Conservation (phyloP, 2,113 vertebrate species). For the Psilopsiagon aymara region DNA sequence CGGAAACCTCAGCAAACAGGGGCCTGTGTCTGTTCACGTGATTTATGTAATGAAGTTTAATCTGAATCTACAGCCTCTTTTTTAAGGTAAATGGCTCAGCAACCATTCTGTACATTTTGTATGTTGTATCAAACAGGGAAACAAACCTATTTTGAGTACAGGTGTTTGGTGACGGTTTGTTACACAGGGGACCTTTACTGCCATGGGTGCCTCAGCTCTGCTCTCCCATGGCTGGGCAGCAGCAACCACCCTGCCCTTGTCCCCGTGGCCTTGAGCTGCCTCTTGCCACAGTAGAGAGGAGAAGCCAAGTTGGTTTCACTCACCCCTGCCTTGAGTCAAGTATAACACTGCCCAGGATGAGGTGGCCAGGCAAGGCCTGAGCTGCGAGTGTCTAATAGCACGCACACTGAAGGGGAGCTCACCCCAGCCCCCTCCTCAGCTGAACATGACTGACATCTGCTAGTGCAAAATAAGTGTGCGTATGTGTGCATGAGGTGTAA, state of each 20-base stretch:
- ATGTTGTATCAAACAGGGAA: conserved; percentile 84
- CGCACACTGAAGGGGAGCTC: not conserved
- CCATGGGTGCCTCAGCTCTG: not conserved
- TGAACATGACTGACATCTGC: not conserved
- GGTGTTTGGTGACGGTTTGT: not conserved
- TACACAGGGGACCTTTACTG: not conserved
- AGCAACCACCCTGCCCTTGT: not conserved
- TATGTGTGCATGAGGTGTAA: not conserved
- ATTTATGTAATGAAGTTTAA: conserved; percentile 48
- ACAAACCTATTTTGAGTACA: conserved; percentile 34
- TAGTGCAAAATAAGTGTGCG: not conserved
- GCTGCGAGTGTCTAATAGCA: too few relatives aligned
- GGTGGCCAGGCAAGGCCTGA: not conserved
- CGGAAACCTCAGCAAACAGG: conserved; percentile 16
- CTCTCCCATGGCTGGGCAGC: not conserved
- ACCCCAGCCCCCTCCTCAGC: not conserved
- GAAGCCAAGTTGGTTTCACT: rapidly evolving
- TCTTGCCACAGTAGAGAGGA: too few relatives aligned
- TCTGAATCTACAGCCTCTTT: conserved; percentile 61
- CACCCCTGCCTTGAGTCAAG: too few relatives aligned
- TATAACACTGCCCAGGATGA: rapidly evolving
- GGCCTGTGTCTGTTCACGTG: conserved; percentile 64
- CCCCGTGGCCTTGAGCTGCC: not conserved
- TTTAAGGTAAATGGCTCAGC: conserved; percentile 75
- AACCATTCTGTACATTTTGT: conserved; percentile 81